phyloP scores from a whole-genome alignment of 2,113 vertebrate genomes.

The Caloenas nicobarica region DNA sequence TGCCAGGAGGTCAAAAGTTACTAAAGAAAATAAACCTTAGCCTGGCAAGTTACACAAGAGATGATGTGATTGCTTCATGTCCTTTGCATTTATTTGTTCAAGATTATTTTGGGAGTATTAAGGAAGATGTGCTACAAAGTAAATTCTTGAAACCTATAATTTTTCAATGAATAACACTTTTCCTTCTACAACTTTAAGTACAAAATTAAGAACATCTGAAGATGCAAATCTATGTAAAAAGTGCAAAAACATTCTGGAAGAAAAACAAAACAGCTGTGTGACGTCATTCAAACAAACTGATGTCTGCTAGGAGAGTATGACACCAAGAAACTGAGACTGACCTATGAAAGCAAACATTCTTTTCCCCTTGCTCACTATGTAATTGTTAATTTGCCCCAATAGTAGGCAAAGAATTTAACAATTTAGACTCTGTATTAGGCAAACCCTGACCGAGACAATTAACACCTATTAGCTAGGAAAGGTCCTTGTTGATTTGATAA shows the following conservation, averaged over 20 bases:
- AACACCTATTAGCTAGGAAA: background rate
- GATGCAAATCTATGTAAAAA: background rate
- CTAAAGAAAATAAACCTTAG: background rate
- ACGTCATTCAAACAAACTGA: background rate
- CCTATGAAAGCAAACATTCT: conserved; percentile 26
- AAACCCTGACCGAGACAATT: background rate
- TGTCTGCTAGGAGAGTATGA: background rate
- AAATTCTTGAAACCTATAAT: background rate
- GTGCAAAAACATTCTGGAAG: background rate
- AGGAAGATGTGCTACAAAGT: background rate
- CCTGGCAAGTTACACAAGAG: background rate
- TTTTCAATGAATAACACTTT: background rate
- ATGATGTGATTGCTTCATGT: background rate
- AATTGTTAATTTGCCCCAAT: background rate
- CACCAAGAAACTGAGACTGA: background rate
- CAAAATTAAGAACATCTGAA: background rate
- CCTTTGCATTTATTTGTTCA: background rate
- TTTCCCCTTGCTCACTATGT: background rate
- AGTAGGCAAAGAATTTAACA: background rate
- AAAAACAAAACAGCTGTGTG: background rate
- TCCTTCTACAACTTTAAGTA: background rate
- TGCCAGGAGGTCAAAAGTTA: background rate
- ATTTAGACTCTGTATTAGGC: background rate
- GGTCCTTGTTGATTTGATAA: background rate
- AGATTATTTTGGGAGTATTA: background rate